Percentiles rank a stretch among this genome's conserved stretches.
Evolutionary conservation across 2,888 invertebrate genomes (phyloP).

Genomic region (Meliscaeva auricollis): DNA sequence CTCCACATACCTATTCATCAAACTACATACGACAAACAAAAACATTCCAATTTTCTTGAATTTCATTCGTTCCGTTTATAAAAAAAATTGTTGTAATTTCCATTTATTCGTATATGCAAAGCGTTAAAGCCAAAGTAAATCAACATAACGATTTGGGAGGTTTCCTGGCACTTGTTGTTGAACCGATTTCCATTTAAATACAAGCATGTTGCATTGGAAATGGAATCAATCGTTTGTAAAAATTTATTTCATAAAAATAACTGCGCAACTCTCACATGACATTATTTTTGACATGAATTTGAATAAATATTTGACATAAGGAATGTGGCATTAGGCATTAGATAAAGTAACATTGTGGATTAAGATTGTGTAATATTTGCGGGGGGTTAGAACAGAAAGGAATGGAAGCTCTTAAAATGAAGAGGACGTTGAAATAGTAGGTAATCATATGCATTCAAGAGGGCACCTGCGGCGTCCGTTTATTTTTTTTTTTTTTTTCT

Average conservation of each 20-base stretch:
- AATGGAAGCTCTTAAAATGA: no score
- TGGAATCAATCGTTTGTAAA: background rate
- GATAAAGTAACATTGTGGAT: no score
- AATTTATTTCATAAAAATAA: conserved; percentile 1
- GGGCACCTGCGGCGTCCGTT: no score
- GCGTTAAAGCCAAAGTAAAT: background rate
- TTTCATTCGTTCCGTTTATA: background rate
- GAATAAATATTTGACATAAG: no score
- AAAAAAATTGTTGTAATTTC: background rate
- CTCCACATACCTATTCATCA: background rate
- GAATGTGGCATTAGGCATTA: no score
- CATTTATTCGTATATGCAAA: background rate
- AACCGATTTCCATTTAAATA: background rate
- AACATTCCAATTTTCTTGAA: conserved; percentile 19
- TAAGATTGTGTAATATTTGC: no score
- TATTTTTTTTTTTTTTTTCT: no score
- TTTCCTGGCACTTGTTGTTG: conserved; percentile 6
- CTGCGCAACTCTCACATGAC: no score
- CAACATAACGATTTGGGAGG: background rate
- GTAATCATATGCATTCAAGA: no score
- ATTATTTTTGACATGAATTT: no score
- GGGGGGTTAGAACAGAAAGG: no score
- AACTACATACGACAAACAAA: background rate
- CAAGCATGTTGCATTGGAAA: background rate
- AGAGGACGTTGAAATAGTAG: no score